Evolutionary conservation across 2,113 vertebrate species (phyloP), one percentile per base, ranked within the genome.

Genomic region (Fulmarus glacialis): DNA sequence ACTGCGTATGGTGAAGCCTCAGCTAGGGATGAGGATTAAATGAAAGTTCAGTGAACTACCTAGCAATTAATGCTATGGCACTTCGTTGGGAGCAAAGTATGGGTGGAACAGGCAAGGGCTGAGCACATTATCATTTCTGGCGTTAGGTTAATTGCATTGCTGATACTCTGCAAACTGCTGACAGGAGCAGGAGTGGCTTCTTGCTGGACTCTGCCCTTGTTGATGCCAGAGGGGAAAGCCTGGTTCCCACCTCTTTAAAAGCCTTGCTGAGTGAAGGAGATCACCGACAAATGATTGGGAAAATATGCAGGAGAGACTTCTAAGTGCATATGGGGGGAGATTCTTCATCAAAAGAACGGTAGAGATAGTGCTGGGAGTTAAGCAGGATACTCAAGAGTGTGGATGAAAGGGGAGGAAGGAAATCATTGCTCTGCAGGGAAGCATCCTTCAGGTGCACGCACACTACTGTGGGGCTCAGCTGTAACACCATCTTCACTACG

Each of bases 121-220:
- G 87, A 72, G 90, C 83, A 71, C 34, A 36, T 82, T 88, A 94
- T 87, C 30, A 2, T 87, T 94, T 85, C 88, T 94, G 68, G 75
- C 53, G 36, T 66, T 90, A 81, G 56, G 53, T 73, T 92, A 96
- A 93, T 90, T 92, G 59, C 71, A 55, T 20, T 89, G 79, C 82
- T 90, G 96, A 96, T 94, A 83, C 42, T 92, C 59, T 70, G 30
- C n/a, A 78, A 88, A 86, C 40, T 96, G 96, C 92, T 97, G 95
- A 95, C 6, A 3, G 34, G 34, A 87, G 40, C 59, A 89, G 74
- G 70, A 82, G 42, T 30, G 50, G 59, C 67, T 96, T 93, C 70
- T 66, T 83, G 53, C 71, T 92, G 90, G 85, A 96, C 93, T 97
- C 92, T 95, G 92, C 90, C 92, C 75, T 83, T 95, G 74, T 90